A percentile compares a stretch with the other conserved stretches of the same genome.
Conservation (phyloP, 2,113 vertebrate species). For the Aythya baeri region DNA sequence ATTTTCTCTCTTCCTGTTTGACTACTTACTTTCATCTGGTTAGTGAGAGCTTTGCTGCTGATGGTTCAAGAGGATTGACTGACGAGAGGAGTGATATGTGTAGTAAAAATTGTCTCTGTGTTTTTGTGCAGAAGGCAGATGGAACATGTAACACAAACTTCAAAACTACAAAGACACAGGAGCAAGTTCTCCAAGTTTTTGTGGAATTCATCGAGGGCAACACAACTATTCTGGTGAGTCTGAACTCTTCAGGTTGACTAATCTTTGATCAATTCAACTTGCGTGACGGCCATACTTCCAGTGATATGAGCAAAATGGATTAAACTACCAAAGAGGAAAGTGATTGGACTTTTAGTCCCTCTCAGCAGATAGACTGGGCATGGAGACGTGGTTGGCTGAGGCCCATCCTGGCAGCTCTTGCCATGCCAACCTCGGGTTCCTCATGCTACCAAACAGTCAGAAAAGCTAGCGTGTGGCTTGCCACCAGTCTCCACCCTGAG, state of each 20-base stretch:
- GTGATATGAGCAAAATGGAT: neutral
- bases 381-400: neutral
- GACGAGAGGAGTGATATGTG: neutral
- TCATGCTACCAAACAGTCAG: neutral
- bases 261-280: neutral
- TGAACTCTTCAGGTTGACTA: neutral
- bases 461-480: neutral
- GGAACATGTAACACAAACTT: constrained; percentile 95
- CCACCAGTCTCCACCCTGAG: neutral
- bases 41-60: neutral
- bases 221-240: constrained; percentile 85
- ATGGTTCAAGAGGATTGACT: neutral
- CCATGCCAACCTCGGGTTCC: neutral
- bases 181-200: constrained; percentile 90
- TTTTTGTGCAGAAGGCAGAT: constrained; percentile 85
- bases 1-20: constrained; percentile 7
- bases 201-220: constrained; percentile 89
- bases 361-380: neutral
- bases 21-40: constrained; percentile 12
- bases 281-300: neutral
- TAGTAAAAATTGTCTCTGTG: neutral
- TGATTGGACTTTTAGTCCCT: neutral
- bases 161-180: constrained; percentile 90
- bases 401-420: neutral
- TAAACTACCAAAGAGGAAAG: neutral